Evolutionary conservation across 1,140 invertebrate genomes (phyloP).

Genomic region (Charaxes varanes): DNA sequence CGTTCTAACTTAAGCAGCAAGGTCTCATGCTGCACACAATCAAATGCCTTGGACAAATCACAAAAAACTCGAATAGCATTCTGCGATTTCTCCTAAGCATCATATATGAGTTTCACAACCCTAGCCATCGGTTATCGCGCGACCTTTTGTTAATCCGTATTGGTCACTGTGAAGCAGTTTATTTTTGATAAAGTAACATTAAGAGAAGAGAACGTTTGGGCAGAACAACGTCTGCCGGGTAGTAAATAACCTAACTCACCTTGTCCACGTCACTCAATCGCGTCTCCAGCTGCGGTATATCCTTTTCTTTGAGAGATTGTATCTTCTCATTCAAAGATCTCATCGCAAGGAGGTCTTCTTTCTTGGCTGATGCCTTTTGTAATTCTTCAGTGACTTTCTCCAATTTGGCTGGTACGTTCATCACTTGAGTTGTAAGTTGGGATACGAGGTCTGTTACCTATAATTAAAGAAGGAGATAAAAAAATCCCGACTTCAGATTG

Average conservation of each 20-base stretch:
- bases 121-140: too few species aligned
- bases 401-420: constrained; percentile 66
- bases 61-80: too few species aligned
- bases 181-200: constrained; percentile 1
- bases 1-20: too few species aligned
- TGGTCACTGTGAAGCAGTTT: too few species aligned
- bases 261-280: constrained; percentile 59
- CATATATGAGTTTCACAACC: too few species aligned
- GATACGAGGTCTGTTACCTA: constrained; percentile 57
- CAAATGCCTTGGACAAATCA: too few species aligned
- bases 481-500: too few species aligned
- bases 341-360: constrained; percentile 63
- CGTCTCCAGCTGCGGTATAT: constrained; percentile 62
- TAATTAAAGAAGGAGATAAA: not conserved
- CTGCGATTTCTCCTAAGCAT: too few species aligned
- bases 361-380: constrained; percentile 58
- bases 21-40: too few species aligned
- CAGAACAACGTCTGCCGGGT: too few species aligned
- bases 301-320: constrained; percentile 49
- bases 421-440: constrained; percentile 69
- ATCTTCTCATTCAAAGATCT: constrained; percentile 62
- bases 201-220: not conserved
- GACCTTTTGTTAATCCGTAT: too few species aligned
- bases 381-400: constrained; percentile 61
- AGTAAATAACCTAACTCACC: constrained; percentile 27